A percentile compares a stretch with the other conserved stretches of the same genome.
Conservation (phyloP, 2,113 vertebrate species). For the Oreotrochilus melanogaster region DNA sequence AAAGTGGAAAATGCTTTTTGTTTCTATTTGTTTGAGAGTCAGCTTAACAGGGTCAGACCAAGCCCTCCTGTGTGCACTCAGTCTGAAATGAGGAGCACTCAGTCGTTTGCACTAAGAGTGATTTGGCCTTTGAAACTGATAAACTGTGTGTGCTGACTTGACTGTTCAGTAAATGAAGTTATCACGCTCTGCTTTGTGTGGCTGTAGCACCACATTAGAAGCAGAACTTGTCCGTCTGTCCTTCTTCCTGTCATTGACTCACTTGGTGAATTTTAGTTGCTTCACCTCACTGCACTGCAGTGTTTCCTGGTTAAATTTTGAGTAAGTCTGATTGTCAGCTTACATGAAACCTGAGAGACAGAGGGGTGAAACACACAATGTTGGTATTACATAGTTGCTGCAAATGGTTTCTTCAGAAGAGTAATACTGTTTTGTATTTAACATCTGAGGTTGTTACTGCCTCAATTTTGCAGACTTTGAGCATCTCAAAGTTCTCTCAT, state of each 20-base stretch:
- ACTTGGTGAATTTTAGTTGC: conserved; percentile 15
- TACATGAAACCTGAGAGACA: neutral
- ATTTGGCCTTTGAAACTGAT: conserved; percentile 8
- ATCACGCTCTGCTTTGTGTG: neutral
- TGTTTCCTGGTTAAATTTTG: neutral
- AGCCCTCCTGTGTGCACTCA: neutral
- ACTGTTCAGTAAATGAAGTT: neutral
- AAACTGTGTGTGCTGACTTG: conserved; percentile 17
- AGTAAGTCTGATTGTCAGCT: neutral
- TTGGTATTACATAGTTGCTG: neutral
- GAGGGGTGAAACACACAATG: neutral
- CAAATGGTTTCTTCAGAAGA: neutral
- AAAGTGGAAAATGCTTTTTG: neutral
- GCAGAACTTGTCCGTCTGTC: conserved; percentile 14
- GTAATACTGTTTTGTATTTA: neutral
- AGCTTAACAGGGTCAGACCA: neutral
- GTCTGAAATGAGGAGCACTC: neutral
- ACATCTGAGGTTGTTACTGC: neutral
- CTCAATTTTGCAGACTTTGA: neutral
- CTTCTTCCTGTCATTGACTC: conserved; percentile 33
- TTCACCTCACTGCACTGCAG: neutral
- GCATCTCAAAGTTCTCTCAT: neutral
- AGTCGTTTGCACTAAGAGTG: neutral
- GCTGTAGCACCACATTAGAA: neutral
- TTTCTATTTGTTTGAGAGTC: neutral